These are phyloP conservation scores for Helicoverpa zea DNA, from an alignment of 1,140 invertebrate species.

Conservation along the genomic window DNA sequence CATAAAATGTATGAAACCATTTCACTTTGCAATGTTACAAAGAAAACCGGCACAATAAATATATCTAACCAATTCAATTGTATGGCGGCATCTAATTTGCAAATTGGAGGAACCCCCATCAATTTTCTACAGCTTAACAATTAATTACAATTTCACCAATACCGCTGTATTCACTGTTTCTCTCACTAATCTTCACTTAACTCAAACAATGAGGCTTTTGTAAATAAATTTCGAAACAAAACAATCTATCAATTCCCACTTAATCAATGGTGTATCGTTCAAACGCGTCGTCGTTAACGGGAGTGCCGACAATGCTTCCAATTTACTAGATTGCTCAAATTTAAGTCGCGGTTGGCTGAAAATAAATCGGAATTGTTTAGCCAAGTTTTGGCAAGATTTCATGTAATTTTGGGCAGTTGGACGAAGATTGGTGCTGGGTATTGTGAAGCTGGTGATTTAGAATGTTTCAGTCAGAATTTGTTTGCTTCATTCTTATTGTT, in stretches of 20 bases:
- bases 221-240: conserved; percentile 25
- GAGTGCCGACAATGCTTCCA: conserved; percentile 52
- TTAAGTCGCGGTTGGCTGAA: conserved; percentile 42
- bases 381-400: conserved; percentile 34
- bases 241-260: conserved; percentile 24
- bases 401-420: conserved; percentile 36
- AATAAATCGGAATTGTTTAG: conserved; percentile 51
- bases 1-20: no score
- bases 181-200: no score
- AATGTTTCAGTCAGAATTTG: neutral
- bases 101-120: neutral
- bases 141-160: neutral
- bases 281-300: conserved; percentile 3
- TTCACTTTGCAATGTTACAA: no score
- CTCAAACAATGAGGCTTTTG: no score
- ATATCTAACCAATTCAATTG: no score
- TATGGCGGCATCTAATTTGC: neutral
- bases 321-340: conserved; percentile 54
- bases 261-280: conserved; percentile 18
- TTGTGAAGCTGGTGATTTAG: neutral
- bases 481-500: neutral
- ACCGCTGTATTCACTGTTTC: neutral
- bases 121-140: neutral
- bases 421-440: conserved; percentile 10
- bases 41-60: no score